Conservation (phyloP, 2,888 invertebrate species). For the Disparrhopalites patrizii region DNA sequence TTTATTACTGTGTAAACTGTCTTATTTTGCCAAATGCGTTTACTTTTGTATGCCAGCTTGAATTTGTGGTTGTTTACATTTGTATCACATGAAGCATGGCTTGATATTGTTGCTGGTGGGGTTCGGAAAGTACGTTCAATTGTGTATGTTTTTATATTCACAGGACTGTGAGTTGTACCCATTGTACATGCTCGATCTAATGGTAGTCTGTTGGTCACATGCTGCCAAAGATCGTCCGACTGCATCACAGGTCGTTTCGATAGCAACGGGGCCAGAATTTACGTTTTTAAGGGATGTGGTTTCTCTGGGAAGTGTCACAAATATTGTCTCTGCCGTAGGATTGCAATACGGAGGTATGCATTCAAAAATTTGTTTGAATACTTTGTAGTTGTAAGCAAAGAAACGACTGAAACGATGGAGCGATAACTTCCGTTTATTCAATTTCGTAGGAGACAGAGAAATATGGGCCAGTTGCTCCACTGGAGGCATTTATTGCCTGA, state of each 20-base stretch:
- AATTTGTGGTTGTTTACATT: too few relatives aligned
- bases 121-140: too few relatives aligned
- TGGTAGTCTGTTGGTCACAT: conserved; percentile 95
- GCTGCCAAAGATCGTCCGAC: conserved; percentile 75
- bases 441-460: conserved; percentile 45
- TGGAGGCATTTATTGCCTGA: conserved; percentile 46
- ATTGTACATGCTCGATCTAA: conserved; percentile 83
- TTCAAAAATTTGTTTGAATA: too few relatives aligned
- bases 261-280: conserved; percentile 88
- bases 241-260: conserved; percentile 89
- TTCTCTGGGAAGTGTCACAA: conserved; percentile 65
- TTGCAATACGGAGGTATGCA: conserved; percentile 51
- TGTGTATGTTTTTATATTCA: conserved; percentile 9
- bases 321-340: conserved; percentile 62
- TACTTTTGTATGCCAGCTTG: too few relatives aligned
- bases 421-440: background rate
- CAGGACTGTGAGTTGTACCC: conserved; percentile 61
- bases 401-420: background rate
- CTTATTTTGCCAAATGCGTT: too few relatives aligned
- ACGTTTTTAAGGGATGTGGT: conserved; percentile 78
- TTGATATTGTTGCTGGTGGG: too few relatives aligned
- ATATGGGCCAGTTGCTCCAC: conserved; percentile 48
- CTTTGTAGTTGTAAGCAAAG: background rate
- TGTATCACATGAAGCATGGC: too few relatives aligned
- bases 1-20: too few relatives aligned